Evolutionary conservation across 2,888 invertebrate genomes (phyloP).

Genomic region (Papilio gigon): DNA sequence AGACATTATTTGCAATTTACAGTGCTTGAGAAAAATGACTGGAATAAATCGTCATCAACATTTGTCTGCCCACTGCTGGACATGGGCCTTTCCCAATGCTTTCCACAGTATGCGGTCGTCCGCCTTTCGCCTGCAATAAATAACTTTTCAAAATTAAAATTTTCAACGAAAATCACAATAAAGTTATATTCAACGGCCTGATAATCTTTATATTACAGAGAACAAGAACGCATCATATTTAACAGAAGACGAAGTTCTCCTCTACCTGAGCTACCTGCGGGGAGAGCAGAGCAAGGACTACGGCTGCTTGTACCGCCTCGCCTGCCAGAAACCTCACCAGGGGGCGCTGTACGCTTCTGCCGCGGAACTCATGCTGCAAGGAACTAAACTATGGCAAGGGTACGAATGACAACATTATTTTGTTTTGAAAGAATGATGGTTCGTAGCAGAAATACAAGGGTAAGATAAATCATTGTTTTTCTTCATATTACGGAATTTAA

Average conservation of each 20-base stretch:
- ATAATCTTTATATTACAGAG: slow-evolving; percentile 54
- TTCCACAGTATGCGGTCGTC: too few relatives aligned
- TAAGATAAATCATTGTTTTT: too few relatives aligned
- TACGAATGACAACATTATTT: slow-evolving; percentile 60
- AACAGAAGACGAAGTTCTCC: slow-evolving; percentile 87
- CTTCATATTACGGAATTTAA: too few relatives aligned
- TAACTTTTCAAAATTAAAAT: too few relatives aligned
- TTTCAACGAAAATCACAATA: too few relatives aligned
- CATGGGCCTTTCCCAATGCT: too few relatives aligned
- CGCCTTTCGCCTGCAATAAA: too few relatives aligned
- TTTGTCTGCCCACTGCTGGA: too few relatives aligned
- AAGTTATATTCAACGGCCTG: too few relatives aligned
- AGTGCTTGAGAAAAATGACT: too few relatives aligned
- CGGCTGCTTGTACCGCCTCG: slow-evolving; percentile 88
- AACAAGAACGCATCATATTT: slow-evolving; percentile 76
- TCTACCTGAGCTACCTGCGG: slow-evolving; percentile 87
- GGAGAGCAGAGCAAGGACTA: slow-evolving; percentile 85
- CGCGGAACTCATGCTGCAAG: slow-evolving; percentile 88
- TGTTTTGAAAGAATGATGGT: neutral
- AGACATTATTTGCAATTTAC: too few relatives aligned
- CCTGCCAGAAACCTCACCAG: slow-evolving; percentile 88
- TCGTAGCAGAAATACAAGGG: neutral
- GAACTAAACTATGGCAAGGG: slow-evolving; percentile 86
- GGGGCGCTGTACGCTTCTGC: slow-evolving; percentile 89
- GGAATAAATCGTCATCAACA: too few relatives aligned